These are phyloP conservation scores for Girardia tigrina DNA, from an alignment of 2,888 invertebrate genomes.

Conservation along the genomic window DNA sequence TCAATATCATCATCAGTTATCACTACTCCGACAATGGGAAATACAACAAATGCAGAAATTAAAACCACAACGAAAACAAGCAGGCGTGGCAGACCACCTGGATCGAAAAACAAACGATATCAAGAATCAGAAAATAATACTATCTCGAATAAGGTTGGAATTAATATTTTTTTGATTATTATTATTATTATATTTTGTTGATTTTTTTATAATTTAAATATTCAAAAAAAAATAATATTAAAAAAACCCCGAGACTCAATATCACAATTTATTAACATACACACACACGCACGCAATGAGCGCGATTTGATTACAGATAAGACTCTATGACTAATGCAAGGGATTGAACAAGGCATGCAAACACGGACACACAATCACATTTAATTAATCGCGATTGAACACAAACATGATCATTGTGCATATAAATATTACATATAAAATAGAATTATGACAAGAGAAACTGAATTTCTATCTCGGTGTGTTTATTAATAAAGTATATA, in stretches of 20 bases:
- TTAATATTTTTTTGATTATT: too few relatives aligned
- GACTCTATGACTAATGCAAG: background rate
- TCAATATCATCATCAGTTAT: conserved; percentile 17
- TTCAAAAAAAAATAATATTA: too few relatives aligned
- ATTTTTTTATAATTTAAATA: too few relatives aligned
- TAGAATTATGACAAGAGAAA: background rate
- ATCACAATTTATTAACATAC: background rate
- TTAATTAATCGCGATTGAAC: background rate
- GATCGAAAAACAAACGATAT: conserved; percentile 30
- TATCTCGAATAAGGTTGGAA: conserved; percentile 15
- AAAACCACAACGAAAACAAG: conserved; percentile 16
- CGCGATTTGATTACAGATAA: conserved; percentile 18
- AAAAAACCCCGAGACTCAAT: background rate
- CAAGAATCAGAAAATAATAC: background rate
- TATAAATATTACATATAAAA: too few relatives aligned
- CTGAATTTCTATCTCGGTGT: background rate
- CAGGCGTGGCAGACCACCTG: conserved; percentile 27
- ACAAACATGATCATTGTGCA: background rate
- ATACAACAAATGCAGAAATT: background rate
- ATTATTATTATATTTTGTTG: too few relatives aligned
- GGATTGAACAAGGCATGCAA: background rate
- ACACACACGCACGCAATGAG: background rate
- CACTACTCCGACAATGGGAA: background rate
- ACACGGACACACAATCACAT: background rate
- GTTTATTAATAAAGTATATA: too few relatives aligned